Base-by-base conservation (phyloP, 2,888 invertebrate genomes). In the Catotricha subobsoleta region DNA sequence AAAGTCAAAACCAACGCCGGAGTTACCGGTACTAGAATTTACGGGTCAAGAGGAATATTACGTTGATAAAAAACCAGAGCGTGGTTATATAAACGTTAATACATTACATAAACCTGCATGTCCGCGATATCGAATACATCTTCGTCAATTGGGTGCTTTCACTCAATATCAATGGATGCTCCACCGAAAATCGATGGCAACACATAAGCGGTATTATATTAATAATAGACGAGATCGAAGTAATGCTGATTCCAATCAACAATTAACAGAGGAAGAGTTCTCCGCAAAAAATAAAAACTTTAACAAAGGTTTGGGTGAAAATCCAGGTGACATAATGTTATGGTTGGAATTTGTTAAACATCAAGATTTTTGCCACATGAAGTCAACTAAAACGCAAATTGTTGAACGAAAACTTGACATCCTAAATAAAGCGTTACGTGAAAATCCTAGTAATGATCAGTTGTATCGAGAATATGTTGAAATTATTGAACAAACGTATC, bases 81-180 rank as follows among this genome's bases (percentile, higher is more conserved):
- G 56, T 39, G 71, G 68, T 39, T 75, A 75, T 54, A 59, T 70
- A 34, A 62, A 60, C 2, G 69, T 79, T 2, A 60, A 67, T 27
- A 78, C 74, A 1, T 65, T 82, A 12, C 71, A 74, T 45, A 68
- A 71, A 41, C 75, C 76, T 2, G 69, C 71, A 1, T 67, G 73
- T 40, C 76, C 80, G 1, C 66, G 64, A 59, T 81, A 43, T 37
- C 20, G 20, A 27, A 31, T 16, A 25, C 3, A 19, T 16, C 25
- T 23, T 25, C 29, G 33, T 31, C 25, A 35, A 35, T 33, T 39
- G 34, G 27, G 13, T 12, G 21, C 18, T 16, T 28, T 34, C 6
- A 13, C 37, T 20, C 1, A 13, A 3, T 18, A 37, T 16, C 21
- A 37, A 10, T 35, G 16, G 29, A 28, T 16, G 16, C 21, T 19